Conservation (phyloP, 1,140 invertebrate species). For the Drosophila ohnishii region DNA sequence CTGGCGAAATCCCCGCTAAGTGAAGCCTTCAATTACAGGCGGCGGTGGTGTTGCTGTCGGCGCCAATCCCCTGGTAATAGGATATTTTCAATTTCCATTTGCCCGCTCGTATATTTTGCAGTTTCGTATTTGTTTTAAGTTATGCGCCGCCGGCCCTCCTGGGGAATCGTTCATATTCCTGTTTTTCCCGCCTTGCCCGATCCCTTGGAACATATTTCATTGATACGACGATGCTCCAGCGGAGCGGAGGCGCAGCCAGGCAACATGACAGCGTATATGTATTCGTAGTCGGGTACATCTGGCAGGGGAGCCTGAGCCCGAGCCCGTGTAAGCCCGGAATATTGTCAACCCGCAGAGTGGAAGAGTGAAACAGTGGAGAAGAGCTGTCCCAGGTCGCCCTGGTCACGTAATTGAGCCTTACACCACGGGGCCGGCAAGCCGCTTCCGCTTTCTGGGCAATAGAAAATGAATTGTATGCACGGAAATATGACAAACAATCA, state of each 20-base stretch:
- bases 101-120: constrained; percentile 54
- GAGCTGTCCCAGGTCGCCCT: constrained; percentile 25
- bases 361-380: constrained; percentile 7
- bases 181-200: neutral
- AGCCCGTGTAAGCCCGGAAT: constrained; percentile 19
- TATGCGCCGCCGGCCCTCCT: constrained; percentile 44
- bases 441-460: constrained; percentile 48
- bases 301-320: constrained; percentile 11
- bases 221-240: constrained; percentile 34
- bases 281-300: constrained; percentile 20
- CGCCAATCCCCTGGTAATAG: constrained; percentile 66
- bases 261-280: constrained; percentile 27
- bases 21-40: constrained; percentile 61
- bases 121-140: constrained; percentile 64
- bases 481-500: constrained; percentile 81
- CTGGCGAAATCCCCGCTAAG: constrained; percentile 46
- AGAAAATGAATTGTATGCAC: constrained; percentile 65
- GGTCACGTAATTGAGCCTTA: constrained; percentile 62
- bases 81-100: constrained; percentile 75
- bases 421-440: constrained; percentile 22
- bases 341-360: constrained; percentile 23
- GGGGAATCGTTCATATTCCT: constrained; percentile 44
- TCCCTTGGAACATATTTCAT: constrained; percentile 48
- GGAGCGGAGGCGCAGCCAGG: neutral
- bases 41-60: constrained; percentile 46